phyloP scores from a whole-genome alignment of 1,140 invertebrate genomes.

The Ladona fulva region DNA sequence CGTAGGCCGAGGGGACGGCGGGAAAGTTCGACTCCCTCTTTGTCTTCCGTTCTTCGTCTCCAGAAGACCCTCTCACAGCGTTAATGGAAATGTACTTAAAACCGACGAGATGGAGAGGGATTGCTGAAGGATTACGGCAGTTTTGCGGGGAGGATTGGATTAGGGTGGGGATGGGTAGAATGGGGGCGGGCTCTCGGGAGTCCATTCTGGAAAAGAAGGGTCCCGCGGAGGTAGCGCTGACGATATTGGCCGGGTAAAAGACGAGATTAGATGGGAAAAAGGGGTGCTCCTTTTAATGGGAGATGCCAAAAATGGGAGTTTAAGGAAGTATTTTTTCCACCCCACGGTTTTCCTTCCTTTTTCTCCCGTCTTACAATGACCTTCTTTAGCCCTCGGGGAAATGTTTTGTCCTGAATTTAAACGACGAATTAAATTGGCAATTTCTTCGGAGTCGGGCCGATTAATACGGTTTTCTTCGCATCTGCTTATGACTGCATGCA shows the following conservation, averaged over 20 bases:
- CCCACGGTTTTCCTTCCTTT: too few relatives aligned
- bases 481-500: not conserved
- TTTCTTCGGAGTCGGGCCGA: not conserved
- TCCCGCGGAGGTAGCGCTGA: not conserved
- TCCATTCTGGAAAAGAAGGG: not conserved
- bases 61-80: not conserved
- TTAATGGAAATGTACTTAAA: not conserved
- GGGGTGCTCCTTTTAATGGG: not conserved
- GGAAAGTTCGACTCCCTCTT: not conserved
- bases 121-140: not conserved
- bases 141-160: not conserved
- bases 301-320: too few relatives aligned
- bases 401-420: conserved; percentile 6
- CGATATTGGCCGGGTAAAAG: not conserved
- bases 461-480: not conserved
- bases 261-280: not conserved
- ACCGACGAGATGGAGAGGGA: not conserved
- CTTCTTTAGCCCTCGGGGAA: not conserved
- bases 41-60: not conserved
- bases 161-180: not conserved
- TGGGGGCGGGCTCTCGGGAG: not conserved
- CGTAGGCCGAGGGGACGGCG: not conserved
- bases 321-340: too few relatives aligned
- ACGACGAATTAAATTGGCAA: conserved; percentile 1
- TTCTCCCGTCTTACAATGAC: not conserved